Evolutionary conservation across 53 echinoderm and acorn worm species (phyloP).

Genomic region (Hippasteria phrygiana): DNA sequence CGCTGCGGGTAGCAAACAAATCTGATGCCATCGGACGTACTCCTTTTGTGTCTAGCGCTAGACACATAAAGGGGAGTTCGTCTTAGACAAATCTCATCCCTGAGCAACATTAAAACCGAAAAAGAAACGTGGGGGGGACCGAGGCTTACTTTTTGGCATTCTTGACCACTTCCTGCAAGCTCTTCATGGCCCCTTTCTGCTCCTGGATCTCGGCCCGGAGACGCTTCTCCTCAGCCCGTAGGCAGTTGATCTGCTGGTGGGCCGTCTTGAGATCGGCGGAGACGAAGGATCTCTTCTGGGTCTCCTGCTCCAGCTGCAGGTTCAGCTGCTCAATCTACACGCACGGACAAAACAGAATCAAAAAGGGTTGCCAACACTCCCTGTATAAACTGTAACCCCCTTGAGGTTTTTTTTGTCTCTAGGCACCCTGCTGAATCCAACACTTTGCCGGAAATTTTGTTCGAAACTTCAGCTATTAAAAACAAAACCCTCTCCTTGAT

Average conservation of each 20-base stretch:
- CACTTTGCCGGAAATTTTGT: too few relatives aligned
- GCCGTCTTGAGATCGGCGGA: conserved; percentile 81
- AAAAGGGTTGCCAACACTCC: not conserved
- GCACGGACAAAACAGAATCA: not conserved
- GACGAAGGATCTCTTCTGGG: conserved; percentile 75
- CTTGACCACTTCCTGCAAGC: conserved; percentile 70
- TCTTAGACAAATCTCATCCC: too few relatives aligned
- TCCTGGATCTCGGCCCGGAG: conserved; percentile 76
- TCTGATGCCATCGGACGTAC: too few relatives aligned
- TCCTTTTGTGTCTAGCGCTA: too few relatives aligned
- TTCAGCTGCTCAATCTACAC: conserved; percentile 73
- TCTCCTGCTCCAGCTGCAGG: conserved; percentile 80
- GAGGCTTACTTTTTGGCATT: conserved; percentile 80
- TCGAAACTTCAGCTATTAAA: too few relatives aligned
- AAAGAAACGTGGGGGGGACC: too few relatives aligned
- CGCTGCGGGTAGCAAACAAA: too few relatives aligned
- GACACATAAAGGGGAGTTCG: too few relatives aligned
- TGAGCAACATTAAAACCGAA: too few relatives aligned
- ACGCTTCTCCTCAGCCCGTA: conserved; percentile 86
- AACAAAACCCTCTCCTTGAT: not conserved
- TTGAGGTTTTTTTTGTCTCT: too few relatives aligned
- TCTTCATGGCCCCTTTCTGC: conserved; percentile 67
- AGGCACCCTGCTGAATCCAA: too few relatives aligned
- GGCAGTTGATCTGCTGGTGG: conserved; percentile 64
- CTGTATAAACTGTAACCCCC: not conserved